Percentiles rank a stretch among this genome's conserved stretches.
These are phyloP conservation scores for Neotoxoptera formosana DNA, from an alignment of 1,140 invertebrate species.

Conservation along the genomic window DNA sequence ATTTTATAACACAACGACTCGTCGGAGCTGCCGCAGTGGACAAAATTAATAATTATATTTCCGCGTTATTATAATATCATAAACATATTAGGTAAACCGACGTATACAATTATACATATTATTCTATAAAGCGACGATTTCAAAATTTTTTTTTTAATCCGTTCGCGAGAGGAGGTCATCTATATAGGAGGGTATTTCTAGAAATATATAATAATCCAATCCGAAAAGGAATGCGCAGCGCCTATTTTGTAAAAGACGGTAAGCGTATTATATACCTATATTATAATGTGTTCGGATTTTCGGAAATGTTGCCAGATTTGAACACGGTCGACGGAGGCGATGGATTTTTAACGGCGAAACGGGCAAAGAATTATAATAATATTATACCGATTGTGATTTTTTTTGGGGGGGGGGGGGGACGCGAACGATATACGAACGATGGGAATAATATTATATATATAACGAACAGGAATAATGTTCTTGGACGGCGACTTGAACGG, in stretches of 20 bases:
- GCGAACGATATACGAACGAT: no score
- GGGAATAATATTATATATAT: no score
- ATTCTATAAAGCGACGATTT: background rate
- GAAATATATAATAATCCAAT: background rate
- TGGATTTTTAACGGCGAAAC: background rate
- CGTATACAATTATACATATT: no score
- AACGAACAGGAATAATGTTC: background rate
- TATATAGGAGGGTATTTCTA: background rate
- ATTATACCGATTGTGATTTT: conserved; percentile 31
- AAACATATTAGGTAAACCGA: background rate
- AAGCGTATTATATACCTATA: no score
- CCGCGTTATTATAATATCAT: background rate
- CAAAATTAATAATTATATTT: background rate
- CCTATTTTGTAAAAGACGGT: background rate
- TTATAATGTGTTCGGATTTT: background rate
- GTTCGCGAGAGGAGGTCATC: background rate
- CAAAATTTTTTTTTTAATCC: background rate
- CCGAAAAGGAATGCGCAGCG: background rate
- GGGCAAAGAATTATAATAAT: background rate
- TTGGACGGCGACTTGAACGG: background rate
- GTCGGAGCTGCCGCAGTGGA: background rate
- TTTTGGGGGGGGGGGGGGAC: no score
- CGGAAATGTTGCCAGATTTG: conserved; percentile 23
- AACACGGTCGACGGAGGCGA: background rate
- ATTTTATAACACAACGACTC: background rate